Evolutionary conservation across 2,797 vertebrate genomes (phyloP), one percentile per base, ranked within the genome.

Genomic region (Gallinago solitaria): DNA sequence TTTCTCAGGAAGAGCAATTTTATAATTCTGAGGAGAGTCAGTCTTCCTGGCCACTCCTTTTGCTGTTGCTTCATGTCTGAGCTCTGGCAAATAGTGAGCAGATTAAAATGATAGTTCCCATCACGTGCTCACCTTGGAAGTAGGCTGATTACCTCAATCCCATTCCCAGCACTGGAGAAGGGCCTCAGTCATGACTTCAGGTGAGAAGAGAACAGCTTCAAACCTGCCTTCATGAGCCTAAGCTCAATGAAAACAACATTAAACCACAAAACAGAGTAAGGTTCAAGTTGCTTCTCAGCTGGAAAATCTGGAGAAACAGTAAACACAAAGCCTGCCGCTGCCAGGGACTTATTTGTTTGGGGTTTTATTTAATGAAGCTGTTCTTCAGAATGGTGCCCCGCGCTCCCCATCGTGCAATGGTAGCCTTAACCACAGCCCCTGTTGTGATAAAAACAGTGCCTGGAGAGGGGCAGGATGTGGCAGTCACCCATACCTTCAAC

Each of bases 171-270:
- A 39, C 41, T 92, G 76, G 41, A 68, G 57, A 83, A 86, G 21
- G 9, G 43, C 77, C 70, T 80, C 78, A 80, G 20, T 85, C 74
- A 80, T 77, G 30, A 87, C 77, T 96, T 94, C 45, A 45, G 59
- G 67, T 84, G 67, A 95, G 51, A 67, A 27, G 12, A 84, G 51
- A 93, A 90, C 88, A 96, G 20, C 67, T 96, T 92, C 37, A 6
- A 96, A 95, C 92, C 83, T 92, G 88, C 68, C 86, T 89, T 80
- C 83, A 43, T 73, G 84, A 76, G 74, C 51, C 45, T 82, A 79
- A 95, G 5, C 59, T 95, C 90, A 77, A 27, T 80, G 75, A 96
- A 95, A 95, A 90, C 77, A 95, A 47, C 30, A 83, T 48, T 80
- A 85, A 94, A 89, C 78, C 91, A 83, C 90, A 92, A 92, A 50